Evolutionary conservation across 2,113 vertebrate species (phyloP), one percentile per base, ranked within the genome.

Genomic region (Anguilla japonica): DNA sequence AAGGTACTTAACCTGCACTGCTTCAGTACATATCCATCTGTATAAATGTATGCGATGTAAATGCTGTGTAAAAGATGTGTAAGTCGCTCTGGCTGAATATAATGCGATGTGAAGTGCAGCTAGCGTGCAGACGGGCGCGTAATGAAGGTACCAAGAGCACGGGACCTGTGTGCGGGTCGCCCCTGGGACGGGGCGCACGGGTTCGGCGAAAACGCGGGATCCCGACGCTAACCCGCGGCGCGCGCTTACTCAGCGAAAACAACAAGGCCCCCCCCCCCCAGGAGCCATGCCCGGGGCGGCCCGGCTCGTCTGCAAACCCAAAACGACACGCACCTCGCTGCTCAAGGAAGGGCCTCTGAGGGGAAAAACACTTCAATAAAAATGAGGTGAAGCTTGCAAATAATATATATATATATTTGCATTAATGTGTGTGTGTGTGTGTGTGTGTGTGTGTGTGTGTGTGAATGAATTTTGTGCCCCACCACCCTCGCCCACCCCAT

Each of bases 301-400:
- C 67, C 1, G 26, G 71, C 71, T 29, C 13, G n/a, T 75, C 20
- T 75, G 34, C 71, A 29, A 34, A 34, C 26, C 20, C 16, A 2
- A 75, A 75, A 34, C 60, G 8, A 34, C 14, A 34, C 11, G 34
- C 5, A 5, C 34, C 79, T 4, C 79, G 22, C 39, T 46, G 1
- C 40, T 81, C 20, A 63, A 20, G 26, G 8, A 6, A 53, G 50
- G 50, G 6, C 50, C 1, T 9, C 50, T 34, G 13, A 53, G 50
- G 50, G 40, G 20, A 81, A 81, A 80, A 41, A 26, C 15, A 11
- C 41, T 46, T 26, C 79, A 81, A 22, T 2, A 6, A 13, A 34
- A 75, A 75, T 75, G 34, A 34, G 71, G n/a, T 75, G 34, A n/a
- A 53, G 81, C 81, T 82, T 50, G 41, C 43, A 26, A 82, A 81